Base-by-base conservation (phyloP, 1,140 invertebrate species). In the Drosophila carrolli region DNA sequence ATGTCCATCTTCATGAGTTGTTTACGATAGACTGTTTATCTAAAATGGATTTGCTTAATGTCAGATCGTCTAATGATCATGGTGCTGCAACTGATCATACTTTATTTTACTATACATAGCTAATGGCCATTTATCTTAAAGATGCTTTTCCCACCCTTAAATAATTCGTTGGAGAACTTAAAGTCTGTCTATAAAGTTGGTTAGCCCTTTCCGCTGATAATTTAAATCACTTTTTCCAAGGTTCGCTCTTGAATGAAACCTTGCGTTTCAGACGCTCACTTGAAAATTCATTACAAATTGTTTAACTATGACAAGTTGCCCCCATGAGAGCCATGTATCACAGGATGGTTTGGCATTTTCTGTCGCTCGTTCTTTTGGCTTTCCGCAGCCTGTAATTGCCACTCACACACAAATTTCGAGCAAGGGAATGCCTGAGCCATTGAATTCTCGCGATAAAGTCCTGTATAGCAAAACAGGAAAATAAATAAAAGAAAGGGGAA, bases 251-350 rank as follows among this genome's bases (percentile, higher is more conserved):
- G 37, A 19, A 19, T 10, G 14, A 16, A n/a, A 19, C 27, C 55
- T 4, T 44, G 1, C 11, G 40, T 23, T 58, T n/a, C 54, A 37
- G 35, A 32, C 46, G 41, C 53, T 53, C 43, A 61, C 62, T 78
- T 56, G 29, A 40, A 66, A 75, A 83, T 70, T 75, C 55, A 70
- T 75, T 83, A 58, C 80, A 83, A 46, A 78, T 83, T 83, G 70
- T 59, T 73, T 63, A 65, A 84, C 71, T 57, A 41, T 76, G 58
- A 84, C 81, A 68, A 48, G 66, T 84, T 43, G 53, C 23, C 59
- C 80, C 51, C 75, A 1, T 7, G 46, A 35, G 75, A 51, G 29
- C 35, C 35, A 61, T 72, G 66, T 43, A 54, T 72, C 59, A 76
- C 60, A 47, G 32, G 46, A 59, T 81, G 46, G 37, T 48, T 47